phyloP scores from a whole-genome alignment of 2,888 invertebrate genomes.

The Yponomeuta plumbellus region DNA sequence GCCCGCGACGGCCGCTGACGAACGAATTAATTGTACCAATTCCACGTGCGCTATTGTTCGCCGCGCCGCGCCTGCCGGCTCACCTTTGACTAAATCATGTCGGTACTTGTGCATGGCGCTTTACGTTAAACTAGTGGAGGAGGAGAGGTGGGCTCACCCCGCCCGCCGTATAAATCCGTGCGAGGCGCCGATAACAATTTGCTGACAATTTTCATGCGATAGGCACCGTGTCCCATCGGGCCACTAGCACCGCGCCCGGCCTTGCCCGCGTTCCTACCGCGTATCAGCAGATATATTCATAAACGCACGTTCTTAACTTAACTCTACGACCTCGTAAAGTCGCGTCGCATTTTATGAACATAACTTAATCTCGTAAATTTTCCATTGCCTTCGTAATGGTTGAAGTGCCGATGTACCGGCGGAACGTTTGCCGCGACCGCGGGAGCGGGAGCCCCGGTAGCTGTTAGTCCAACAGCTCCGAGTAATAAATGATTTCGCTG shows the following conservation, averaged over 20 bases:
- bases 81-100: background rate
- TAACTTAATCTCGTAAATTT: constrained; percentile 3
- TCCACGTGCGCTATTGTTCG: background rate
- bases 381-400: background rate
- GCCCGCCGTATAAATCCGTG: background rate
- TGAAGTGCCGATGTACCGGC: background rate
- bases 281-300: background rate
- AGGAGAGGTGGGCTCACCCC: background rate
- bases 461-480: background rate
- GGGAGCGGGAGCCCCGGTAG: background rate
- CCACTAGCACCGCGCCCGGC: background rate
- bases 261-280: background rate
- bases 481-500: background rate
- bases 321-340: background rate
- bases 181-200: background rate
- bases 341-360: constrained; percentile 2
- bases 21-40: background rate
- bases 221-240: background rate
- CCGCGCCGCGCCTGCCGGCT: background rate
- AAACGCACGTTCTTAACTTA: background rate
- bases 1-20: background rate
- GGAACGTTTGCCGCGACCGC: background rate
- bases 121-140: background rate
- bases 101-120: background rate
- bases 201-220: background rate